Percentiles rank a stretch among this genome's conserved stretches.
Conservation (phyloP, 2,888 invertebrate species). For the Ectobius pallidus region DNA sequence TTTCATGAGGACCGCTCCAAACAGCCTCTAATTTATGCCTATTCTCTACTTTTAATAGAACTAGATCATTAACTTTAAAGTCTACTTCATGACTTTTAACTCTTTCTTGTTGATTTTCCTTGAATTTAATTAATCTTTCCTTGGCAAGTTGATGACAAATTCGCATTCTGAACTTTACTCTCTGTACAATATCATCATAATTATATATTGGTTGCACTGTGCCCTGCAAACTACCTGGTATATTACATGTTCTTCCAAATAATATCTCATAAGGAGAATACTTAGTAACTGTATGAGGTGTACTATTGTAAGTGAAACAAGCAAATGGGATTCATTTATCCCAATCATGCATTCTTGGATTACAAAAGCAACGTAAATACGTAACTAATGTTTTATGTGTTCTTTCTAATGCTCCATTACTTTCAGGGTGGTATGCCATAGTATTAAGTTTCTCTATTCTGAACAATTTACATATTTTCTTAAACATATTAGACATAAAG, state of each 20-base stretch:
- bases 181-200: background rate
- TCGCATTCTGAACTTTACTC: background rate
- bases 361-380: background rate
- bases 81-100: background rate
- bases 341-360: background rate
- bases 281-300: background rate
- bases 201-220: background rate
- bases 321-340: background rate
- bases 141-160: background rate
- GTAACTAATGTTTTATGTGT: too few relatives aligned
- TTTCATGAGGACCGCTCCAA: background rate
- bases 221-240: too few relatives aligned
- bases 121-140: background rate
- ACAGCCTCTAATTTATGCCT: background rate
- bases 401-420: background rate
- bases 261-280: constrained; percentile 20
- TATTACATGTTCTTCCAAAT: constrained; percentile 7
- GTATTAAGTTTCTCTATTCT: background rate
- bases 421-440: too few relatives aligned
- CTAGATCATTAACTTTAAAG: too few relatives aligned
- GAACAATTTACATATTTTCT: background rate
- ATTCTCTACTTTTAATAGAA: background rate
- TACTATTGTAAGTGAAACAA: background rate
- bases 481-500: background rate
- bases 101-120: background rate